phyloP scores from a whole-genome alignment of 2,113 vertebrate species.

The Melanocharis versteri region DNA sequence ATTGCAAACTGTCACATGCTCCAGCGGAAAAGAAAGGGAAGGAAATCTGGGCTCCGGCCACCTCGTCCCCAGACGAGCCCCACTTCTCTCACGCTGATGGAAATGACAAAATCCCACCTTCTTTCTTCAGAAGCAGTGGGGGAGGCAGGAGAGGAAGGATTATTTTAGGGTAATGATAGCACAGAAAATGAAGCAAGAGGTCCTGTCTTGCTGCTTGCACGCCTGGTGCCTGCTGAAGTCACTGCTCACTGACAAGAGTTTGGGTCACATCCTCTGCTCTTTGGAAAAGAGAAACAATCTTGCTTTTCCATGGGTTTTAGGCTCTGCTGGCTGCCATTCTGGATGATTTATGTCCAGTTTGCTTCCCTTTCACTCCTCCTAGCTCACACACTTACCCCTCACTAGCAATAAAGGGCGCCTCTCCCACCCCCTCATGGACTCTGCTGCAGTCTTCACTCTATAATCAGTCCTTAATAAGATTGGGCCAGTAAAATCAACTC shows the following conservation, averaged over 20 bases:
- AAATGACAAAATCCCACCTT: background rate
- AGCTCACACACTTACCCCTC: background rate
- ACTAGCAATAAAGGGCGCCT: slow-evolving; percentile 51
- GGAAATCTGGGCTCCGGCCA: background rate
- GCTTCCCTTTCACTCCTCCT: background rate
- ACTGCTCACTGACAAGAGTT: rapidly evolving
- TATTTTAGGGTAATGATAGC: background rate
- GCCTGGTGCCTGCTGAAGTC: background rate
- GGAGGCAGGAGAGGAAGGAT: background rate
- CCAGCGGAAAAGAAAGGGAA: slow-evolving; percentile 10
- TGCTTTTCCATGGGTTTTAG: background rate
- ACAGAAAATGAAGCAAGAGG: background rate
- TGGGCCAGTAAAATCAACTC: slow-evolving; percentile 63
- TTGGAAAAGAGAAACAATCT: background rate
- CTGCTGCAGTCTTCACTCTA: slow-evolving; percentile 12
- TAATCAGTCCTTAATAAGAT: slow-evolving; percentile 73
- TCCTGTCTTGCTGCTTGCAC: background rate
- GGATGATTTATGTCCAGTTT: slow-evolving; percentile 53
- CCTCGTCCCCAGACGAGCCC: background rate
- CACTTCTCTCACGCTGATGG: background rate
- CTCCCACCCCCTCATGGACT: slow-evolving; percentile 35
- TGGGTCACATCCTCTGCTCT: background rate
- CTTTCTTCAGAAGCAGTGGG: background rate
- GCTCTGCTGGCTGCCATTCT: background rate
- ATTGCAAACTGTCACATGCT: background rate